A percentile compares a stretch with the other conserved stretches of the same genome.
Evolutionary conservation across 2,888 invertebrate genomes (phyloP).

Genomic region (Oasisia sp.): DNA sequence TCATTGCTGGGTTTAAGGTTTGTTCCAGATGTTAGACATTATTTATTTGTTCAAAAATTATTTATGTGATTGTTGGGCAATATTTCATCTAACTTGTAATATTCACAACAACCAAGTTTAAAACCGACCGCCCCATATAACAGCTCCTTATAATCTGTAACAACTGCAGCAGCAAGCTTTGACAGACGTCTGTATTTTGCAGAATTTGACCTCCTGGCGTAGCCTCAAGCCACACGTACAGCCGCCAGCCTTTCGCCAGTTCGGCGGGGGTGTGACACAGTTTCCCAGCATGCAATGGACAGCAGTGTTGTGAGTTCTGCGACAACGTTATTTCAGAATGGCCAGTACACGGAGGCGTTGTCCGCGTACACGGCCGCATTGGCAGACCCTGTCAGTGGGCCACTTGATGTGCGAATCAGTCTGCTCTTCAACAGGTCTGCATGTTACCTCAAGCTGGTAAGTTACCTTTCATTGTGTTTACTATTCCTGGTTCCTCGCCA

Average conservation of each 20-base stretch:
- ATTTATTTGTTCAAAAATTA: too few species aligned
- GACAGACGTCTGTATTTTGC: not conserved
- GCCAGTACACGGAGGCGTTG: slow-evolving; percentile 34
- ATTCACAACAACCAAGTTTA: too few species aligned
- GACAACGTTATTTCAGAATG: slow-evolving; percentile 33
- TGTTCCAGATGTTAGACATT: too few species aligned
- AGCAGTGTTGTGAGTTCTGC: slow-evolving; percentile 27
- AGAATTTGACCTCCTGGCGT: not conserved
- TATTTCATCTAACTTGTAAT: too few species aligned
- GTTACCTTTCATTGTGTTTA: not conserved
- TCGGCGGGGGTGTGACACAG: not conserved
- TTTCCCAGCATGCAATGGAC: slow-evolving; percentile 30
- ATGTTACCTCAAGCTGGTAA: slow-evolving; percentile 37
- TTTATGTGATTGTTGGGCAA: too few species aligned
- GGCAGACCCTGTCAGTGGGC: not conserved
- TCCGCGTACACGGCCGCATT: slow-evolving; percentile 21
- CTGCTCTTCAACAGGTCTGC: slow-evolving; percentile 38
- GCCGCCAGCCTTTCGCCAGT: not conserved
- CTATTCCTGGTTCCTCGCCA: not conserved
- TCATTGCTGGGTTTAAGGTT: too few species aligned
- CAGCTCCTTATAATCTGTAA: too few species aligned
- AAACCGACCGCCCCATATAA: too few species aligned
- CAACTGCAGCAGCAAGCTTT: too few species aligned
- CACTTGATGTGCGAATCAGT: slow-evolving; percentile 22
- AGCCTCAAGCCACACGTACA: not conserved